phyloP scores from a whole-genome alignment of 2,888 invertebrate genomes.

The Nomada ruficornis region DNA sequence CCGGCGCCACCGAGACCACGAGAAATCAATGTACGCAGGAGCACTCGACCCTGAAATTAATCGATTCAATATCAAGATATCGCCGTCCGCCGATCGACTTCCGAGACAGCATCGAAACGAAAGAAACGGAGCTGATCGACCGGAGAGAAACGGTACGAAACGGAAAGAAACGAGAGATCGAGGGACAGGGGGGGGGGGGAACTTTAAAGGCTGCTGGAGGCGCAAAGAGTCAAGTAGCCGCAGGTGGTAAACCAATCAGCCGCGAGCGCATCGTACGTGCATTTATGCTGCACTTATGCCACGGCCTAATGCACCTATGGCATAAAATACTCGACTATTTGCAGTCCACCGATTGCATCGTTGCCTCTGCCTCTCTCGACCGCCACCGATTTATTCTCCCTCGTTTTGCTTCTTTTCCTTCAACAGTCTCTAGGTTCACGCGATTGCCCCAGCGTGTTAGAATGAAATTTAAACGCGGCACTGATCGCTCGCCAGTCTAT shows the following conservation, averaged over 20 bases:
- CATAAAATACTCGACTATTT: conserved; percentile 42
- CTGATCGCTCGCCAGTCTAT: background rate
- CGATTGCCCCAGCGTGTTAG: background rate
- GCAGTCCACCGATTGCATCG: conserved; percentile 42
- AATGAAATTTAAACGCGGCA: conserved; percentile 27
- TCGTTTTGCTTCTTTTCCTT: background rate
- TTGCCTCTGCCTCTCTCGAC: background rate
- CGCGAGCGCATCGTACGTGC: conserved; percentile 54
- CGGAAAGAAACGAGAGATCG: conserved; percentile 6
- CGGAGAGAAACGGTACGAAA: background rate
- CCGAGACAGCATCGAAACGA: conserved; percentile 29
- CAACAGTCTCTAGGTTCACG: background rate
- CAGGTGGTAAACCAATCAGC: conserved; percentile 70
- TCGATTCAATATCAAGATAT: conserved; percentile 54
- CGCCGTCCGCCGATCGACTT: conserved; percentile 34
- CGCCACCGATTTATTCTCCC: conserved; percentile 24
- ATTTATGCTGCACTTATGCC: conserved; percentile 58
- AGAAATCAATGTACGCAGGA: conserved; percentile 31
- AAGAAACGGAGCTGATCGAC: conserved; percentile 3
- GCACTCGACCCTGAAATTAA: conserved; percentile 49
- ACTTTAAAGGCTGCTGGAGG: conserved; percentile 53
- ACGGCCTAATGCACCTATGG: conserved; percentile 48
- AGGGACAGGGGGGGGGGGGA: conserved; percentile 17
- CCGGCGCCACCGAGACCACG: conserved; percentile 12
- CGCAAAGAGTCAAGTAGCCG: conserved; percentile 61